Base-by-base conservation (phyloP, 1,140 invertebrate genomes). In the Cotesia typhae region DNA sequence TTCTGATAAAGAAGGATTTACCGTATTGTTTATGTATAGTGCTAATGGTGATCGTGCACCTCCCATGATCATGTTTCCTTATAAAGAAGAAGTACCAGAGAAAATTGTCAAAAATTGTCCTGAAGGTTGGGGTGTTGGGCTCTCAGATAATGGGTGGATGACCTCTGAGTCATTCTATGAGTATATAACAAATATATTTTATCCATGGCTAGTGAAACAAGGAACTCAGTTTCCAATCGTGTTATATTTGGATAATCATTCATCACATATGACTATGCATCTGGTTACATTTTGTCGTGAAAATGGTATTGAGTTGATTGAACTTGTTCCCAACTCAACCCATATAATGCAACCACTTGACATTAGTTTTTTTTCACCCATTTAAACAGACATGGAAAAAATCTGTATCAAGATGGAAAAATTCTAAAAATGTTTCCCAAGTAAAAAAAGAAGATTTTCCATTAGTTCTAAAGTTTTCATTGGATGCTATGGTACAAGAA, bases 281-380 rank as follows among this genome's bases (percentile, higher is more conserved):
- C 35, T 77, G 77, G 38, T 81, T 83, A 64, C 17, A 82, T 4
- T 76, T 77, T 20, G 74, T 77, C 14, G 52, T 82, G 55, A 28
- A 79, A 2, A 78, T 72, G 35, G 57, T 78, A 37, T 74, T 84
- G 20, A 85, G 83, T 74, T 66, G 52, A 20, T 63, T 69, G 37
- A 80, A 5, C 75, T 87, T 4, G 78, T 77, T 5, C 81, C 85
- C 0, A 87, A 85, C 65, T 73, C 82, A 7, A 85, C 85, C 2
- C 83, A 87, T 70, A 78, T 87, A 5, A 64, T 86, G 53, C 83
- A 87, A 70, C 83, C 84, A 12, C 79, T 83, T n/a, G 82, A 86
- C 73, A 82, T 87, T 3, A 78, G 76, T 28, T 76, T 85, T 2
- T 2, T 87, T 87, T 63, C 74, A 77, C 65, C 76, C 79, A 6